Evolutionary conservation across 2,113 vertebrate genomes (phyloP), one percentile per base, ranked within the genome.

Genomic region (Pterocles orientalis): DNA sequence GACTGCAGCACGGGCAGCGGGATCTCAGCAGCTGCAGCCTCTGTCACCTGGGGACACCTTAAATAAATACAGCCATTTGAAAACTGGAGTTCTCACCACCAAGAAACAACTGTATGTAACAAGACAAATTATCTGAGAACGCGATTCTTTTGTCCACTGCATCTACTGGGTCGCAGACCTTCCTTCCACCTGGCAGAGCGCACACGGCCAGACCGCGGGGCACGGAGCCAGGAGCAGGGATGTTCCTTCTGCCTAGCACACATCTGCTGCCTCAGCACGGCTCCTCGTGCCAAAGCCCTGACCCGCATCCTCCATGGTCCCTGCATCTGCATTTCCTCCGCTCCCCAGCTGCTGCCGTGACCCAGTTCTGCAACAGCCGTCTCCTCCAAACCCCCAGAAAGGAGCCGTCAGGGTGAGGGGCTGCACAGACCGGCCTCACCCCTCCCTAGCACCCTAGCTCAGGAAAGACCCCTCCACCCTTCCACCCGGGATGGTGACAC

Each of bases 261-360:
- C 1, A 16, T 54, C 62, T 82, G 92, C 94, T 91, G 89, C 65
- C 91, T 94, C 93, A 94, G 95, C 71, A 61, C 2, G 23, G 81
- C 84, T 76, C 50, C 2, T 71, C 25, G 2, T n/a, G 16, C 70
- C 78, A 69, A 34, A 24, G 0, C 58, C 66, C 81, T 80, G 90
- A 94, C 54, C 70, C 0, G 0, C 45, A 31, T 60, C 45, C 73
- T 53, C 87, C 58, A 9, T 0, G 3, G 48, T 1, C 91, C 73
- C 61, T 28, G 50, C 31, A 1, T 0, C 5, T 57, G 61, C 57
- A 19, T 16, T 33, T 79, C 61, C 36, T 69, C 20, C 18, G 33
- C 62, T 65, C 14, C 24, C 28, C 87, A 95, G 91, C 82, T 68
- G 86, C 88, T 83, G 86, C 86, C 34, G 58, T 66, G 78, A 94